phyloP scores from a whole-genome alignment of 2,797 vertebrate genomes.

The Alexandromys oeconomus region DNA sequence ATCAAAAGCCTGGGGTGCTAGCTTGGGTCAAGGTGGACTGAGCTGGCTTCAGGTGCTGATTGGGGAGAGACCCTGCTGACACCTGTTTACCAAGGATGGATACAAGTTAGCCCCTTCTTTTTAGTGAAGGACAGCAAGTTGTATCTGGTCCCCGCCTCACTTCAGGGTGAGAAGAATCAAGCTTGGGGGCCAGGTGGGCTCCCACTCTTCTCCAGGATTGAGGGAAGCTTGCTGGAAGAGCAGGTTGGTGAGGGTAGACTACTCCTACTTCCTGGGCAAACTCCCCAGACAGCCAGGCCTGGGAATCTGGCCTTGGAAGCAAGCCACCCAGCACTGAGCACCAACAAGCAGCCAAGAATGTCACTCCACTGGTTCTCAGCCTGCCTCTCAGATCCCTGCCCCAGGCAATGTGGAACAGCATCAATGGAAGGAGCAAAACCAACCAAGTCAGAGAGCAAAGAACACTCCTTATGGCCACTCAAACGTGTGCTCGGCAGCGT shows the following conservation, averaged over 20 bases:
- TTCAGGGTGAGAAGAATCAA: neutral
- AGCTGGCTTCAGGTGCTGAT: neutral
- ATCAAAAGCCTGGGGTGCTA: neutral
- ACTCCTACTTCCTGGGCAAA: neutral
- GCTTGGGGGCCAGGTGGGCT: neutral
- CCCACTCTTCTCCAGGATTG: neutral
- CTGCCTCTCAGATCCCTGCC: conserved; percentile 82
- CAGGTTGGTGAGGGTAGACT: neutral
- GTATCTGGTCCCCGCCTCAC: too few relatives aligned
- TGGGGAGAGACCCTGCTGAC: neutral
- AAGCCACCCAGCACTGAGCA: conserved; percentile 61
- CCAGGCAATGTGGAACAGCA: conserved; percentile 65
- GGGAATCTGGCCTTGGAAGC: conserved; percentile 73
- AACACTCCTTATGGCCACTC: rapidly evolving
- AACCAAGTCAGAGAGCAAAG: conserved; percentile 75
- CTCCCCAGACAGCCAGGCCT: conserved; percentile 36
- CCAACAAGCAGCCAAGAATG: conserved; percentile 82
- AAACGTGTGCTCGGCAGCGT: rapidly evolving
- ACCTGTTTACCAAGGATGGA: neutral
- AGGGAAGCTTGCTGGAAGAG: neutral
- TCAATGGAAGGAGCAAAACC: conserved; percentile 75
- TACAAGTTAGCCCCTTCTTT: neutral
- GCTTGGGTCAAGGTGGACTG: neutral
- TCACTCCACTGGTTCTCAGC: conserved; percentile 84
- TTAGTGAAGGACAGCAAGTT: neutral